Evolutionary conservation across 2,113 vertebrate species (phyloP), one percentile per base, ranked within the genome.

Genomic region (Pollachius pollachius): DNA sequence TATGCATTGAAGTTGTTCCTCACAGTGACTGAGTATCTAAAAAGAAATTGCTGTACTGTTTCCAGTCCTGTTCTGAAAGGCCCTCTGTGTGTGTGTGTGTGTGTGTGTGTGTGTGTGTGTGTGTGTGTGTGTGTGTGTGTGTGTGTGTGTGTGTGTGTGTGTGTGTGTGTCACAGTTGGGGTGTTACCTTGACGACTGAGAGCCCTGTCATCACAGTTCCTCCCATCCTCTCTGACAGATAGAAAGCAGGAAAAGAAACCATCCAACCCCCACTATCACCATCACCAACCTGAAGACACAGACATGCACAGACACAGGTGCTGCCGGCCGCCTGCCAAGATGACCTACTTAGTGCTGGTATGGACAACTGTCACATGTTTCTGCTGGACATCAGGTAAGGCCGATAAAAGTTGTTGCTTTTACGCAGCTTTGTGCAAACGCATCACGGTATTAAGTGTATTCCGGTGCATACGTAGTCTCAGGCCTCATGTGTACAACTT

Each of bases 191-290:
- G 70, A 73, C 65, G 30, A 72, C 78, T 65, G 52, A 70, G 23
- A 67, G 70, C 67, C 74, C 59, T 64, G 74, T 65, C 66, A 68
- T 68, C 70, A 66, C 71, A 83, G 89, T 84, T 86, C 88, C 89
- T 90, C 88, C 80, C 84, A 81, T 89, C 80, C 67, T 70, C 64
- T 85, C 63, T 79, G 78, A 84, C 81, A 87, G 71, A 83, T 67
- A 71, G 65, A 77, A 6, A 82, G 65, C 80, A 87, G 70, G 81
- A 88, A 83, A 66, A 84, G 81, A 79, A 84, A 87, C 56, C 64
- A 72, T 71, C 72, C 73, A 69, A 5, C 30, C 21, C 60, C 60
- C 21, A 21, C 56, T 71, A 52, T 59, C 1, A 65, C 76, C 61
- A 56, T 76, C 25, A 25, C 37, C 60, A 64, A 25, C 61, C 48